Evolutionary conservation across 2,797 vertebrate species (phyloP).

Genomic region (Agapornis canus): DNA sequence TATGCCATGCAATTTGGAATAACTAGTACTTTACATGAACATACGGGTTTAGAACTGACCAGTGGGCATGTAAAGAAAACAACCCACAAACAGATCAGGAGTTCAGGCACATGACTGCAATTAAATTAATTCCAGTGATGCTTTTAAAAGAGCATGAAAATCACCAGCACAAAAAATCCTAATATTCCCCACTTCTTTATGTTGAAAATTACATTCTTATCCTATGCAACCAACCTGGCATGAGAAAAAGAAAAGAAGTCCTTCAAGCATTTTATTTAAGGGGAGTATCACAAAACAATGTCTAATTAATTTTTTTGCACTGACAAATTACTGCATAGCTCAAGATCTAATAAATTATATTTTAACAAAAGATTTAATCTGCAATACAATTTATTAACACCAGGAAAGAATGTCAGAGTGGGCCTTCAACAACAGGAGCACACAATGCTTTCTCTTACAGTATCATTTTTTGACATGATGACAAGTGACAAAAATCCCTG

Average conservation of each 20-base stretch:
- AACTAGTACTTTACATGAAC: background rate
- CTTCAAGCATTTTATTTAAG: background rate
- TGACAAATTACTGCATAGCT: background rate
- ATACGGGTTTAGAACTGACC: background rate
- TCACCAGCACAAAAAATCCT: background rate
- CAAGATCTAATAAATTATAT: background rate
- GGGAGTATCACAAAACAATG: background rate
- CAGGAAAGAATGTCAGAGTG: background rate
- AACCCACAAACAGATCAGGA: background rate
- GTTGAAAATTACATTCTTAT: background rate
- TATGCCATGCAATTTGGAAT: background rate
- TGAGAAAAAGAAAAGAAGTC: background rate
- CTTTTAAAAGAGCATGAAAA: background rate
- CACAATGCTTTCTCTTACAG: background rate
- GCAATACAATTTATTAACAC: background rate
- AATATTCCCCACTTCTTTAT: background rate
- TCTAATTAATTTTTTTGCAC: background rate
- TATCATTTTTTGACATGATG: background rate
- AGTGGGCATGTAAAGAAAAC: background rate
- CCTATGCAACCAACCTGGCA: background rate
- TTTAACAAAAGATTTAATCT: background rate
- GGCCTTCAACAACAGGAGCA: background rate
- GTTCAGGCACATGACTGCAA: background rate
- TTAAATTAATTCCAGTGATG: background rate
- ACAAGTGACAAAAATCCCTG: background rate